These are phyloP conservation scores for Heliconius hortense DNA, from an alignment of 2,888 invertebrate genomes.

Conservation along the genomic window DNA sequence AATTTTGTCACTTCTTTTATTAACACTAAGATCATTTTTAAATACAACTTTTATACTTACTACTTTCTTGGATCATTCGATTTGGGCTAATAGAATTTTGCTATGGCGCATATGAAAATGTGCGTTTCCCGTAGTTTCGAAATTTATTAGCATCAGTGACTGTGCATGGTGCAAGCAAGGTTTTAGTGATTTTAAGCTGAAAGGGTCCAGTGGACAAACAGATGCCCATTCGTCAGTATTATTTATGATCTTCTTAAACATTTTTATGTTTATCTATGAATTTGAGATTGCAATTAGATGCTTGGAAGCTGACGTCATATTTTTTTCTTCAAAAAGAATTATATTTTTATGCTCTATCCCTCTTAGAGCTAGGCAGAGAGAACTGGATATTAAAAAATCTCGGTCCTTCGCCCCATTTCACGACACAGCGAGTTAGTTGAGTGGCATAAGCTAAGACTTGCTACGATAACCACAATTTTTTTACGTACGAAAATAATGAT, in stretches of 20 bases:
- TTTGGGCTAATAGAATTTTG: constrained; percentile 68
- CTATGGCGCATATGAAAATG: constrained; percentile 69
- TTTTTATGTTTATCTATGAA: constrained; percentile 19
- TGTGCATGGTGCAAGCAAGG: constrained; percentile 51
- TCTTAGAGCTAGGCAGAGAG: too few species aligned
- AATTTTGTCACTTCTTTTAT: constrained; percentile 52
- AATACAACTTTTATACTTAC: constrained; percentile 44
- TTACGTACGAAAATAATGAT: neutral
- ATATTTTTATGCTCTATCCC: too few species aligned
- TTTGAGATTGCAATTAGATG: constrained; percentile 15
- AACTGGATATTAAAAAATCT: too few species aligned
- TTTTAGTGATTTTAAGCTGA: constrained; percentile 56
- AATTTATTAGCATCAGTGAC: constrained; percentile 70
- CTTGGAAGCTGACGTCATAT: neutral
- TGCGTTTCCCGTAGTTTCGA: constrained; percentile 72
- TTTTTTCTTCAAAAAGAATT: neutral
- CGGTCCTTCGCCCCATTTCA: too few species aligned
- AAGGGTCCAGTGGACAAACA: constrained; percentile 50
- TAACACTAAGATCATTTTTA: constrained; percentile 51
- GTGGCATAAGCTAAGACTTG: too few species aligned
- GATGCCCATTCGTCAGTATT: constrained; percentile 47
- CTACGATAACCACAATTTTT: too few species aligned
- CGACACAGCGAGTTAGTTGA: too few species aligned
- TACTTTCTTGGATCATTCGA: constrained; percentile 53
- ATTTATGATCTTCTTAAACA: constrained; percentile 44